A percentile compares a stretch with the other conserved stretches of the same genome.
phyloP scores from a whole-genome alignment of 2,888 invertebrate genomes.

The Drepanosiphum platanoidis region DNA sequence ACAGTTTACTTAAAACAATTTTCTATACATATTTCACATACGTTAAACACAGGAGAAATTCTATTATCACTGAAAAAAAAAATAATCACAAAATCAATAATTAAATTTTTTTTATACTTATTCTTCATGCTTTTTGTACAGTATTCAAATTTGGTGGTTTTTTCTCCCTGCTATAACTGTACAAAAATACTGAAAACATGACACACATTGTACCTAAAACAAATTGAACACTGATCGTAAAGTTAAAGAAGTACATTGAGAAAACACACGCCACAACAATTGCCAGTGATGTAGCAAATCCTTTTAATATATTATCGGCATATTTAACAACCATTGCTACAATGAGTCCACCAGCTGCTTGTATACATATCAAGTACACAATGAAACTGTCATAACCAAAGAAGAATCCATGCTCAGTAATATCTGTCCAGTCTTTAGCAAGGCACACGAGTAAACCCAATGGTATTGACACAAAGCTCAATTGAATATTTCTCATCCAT shows the following conservation, averaged over 20 bases:
- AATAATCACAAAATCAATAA: too few species aligned
- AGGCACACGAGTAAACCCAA: conserved; percentile 86
- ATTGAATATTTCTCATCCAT: conserved; percentile 98
- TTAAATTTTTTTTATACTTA: background rate
- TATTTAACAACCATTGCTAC: conserved; percentile 99
- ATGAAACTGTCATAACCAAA: conserved; percentile 85
- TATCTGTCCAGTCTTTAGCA: conserved; percentile 73
- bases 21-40: too few species aligned
- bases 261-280: conserved; percentile 94
- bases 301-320: conserved; percentile 98
- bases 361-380: conserved; percentile 86
- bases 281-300: conserved; percentile 96
- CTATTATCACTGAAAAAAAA: too few species aligned
- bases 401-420: conserved; percentile 77
- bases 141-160: conserved; percentile 45
- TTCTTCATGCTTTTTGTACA: conserved; percentile 19
- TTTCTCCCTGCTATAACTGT: conserved; percentile 70
- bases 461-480: conserved; percentile 90
- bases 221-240: conserved; percentile 88
- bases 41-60: too few species aligned
- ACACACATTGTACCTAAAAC: conserved; percentile 85
- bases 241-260: conserved; percentile 92
- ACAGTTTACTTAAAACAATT: too few species aligned
- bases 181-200: conserved; percentile 93
- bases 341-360: conserved; percentile 94